phyloP scores from a whole-genome alignment of 2,888 invertebrate genomes.

The Rhopalosiphum nymphaeae region DNA sequence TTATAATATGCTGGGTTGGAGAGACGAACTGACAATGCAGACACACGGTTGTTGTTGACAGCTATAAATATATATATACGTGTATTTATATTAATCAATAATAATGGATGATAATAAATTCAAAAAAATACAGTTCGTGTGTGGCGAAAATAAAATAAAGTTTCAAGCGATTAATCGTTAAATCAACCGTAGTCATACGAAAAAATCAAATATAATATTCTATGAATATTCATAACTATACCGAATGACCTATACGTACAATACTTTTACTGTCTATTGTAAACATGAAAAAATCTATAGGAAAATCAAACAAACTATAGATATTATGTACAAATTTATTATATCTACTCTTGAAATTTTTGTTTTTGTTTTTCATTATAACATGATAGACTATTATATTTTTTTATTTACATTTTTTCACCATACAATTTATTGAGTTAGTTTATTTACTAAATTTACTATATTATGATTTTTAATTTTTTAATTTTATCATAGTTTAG shows the following conservation, averaged over 20 bases:
- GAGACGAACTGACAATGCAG: neutral
- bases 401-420: too few relatives aligned
- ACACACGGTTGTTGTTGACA: conserved; percentile 4
- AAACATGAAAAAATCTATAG: too few relatives aligned
- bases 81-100: neutral
- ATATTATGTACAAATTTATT: too few relatives aligned
- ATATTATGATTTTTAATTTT: neutral
- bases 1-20: neutral
- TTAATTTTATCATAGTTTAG: neutral
- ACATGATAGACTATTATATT: too few relatives aligned
- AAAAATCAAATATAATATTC: neutral
- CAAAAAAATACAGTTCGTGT: neutral
- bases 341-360: too few relatives aligned
- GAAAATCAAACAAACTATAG: too few relatives aligned
- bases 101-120: neutral
- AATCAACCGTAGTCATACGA: neutral
- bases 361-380: too few relatives aligned
- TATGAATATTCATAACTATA: neutral
- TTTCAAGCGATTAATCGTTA: neutral
- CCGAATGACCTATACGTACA: too few relatives aligned
- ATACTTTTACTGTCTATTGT: too few relatives aligned
- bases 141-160: neutral
- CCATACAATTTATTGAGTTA: too few relatives aligned
- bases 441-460: too few relatives aligned
- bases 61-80: neutral